Percentiles rank a stretch among this genome's conserved stretches.
Evolutionary conservation across 2,797 vertebrate species (phyloP).

Genomic region (Salmo trutta): DNA sequence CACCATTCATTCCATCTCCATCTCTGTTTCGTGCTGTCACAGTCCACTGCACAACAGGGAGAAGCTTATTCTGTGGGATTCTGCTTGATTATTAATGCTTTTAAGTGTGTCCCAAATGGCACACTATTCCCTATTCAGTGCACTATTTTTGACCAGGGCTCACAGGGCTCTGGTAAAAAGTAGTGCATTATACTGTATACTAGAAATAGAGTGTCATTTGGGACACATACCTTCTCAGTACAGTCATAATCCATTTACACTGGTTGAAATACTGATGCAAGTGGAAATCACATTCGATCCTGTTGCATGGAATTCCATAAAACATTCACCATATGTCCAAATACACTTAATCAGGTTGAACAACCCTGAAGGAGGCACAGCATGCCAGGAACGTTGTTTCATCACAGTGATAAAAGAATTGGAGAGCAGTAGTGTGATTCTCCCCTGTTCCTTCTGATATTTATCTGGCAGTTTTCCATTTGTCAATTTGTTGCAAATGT

Average conservation of each 20-base stretch:
- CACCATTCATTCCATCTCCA: slow-evolving; percentile 45
- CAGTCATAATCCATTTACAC: slow-evolving; percentile 56
- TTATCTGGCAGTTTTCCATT: neutral
- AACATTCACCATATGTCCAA: neutral
- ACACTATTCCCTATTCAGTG: slow-evolving; percentile 6
- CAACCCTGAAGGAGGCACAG: neutral
- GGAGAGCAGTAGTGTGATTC: neutral
- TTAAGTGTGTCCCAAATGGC: slow-evolving; percentile 48
- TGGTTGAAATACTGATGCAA: slow-evolving; percentile 50
- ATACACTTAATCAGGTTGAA: slow-evolving; percentile 3
- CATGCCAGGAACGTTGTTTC: neutral
- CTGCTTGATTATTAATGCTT: slow-evolving; percentile 60
- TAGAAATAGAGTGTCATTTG: slow-evolving; percentile 3
- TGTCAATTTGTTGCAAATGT: neutral
- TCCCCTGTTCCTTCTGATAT: neutral
- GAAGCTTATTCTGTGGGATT: slow-evolving; percentile 64
- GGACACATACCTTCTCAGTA: neutral
- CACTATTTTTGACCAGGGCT: neutral
- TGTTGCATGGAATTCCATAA: neutral
- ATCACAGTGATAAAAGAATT: neutral
- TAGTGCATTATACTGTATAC: slow-evolving; percentile 5
- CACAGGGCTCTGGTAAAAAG: neutral
- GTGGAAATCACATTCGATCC: slow-evolving; percentile 40
- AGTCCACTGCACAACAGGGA: slow-evolving; percentile 71
- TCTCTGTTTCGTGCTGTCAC: slow-evolving; percentile 54